Evolutionary conservation across 2,113 vertebrate genomes (phyloP).

Genomic region (Chitala chitala): DNA sequence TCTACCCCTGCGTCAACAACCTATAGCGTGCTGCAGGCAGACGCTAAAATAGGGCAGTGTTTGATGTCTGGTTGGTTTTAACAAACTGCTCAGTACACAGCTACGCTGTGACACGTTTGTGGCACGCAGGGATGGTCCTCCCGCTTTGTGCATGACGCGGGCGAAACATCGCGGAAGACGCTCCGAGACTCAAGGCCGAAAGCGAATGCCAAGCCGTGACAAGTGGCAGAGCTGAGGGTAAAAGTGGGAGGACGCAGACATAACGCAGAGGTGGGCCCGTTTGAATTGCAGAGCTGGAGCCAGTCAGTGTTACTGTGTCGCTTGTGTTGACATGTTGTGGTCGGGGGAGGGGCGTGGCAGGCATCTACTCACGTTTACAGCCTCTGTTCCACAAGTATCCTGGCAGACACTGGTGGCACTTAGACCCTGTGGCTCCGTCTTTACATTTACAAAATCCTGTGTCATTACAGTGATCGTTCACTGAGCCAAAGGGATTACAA

Average conservation of each 20-base stretch:
- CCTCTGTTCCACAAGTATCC: conserved; percentile 94
- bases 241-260: neutral
- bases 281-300: too few species aligned
- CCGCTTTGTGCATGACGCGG: neutral
- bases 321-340: too few species aligned
- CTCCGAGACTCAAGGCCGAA: too few species aligned
- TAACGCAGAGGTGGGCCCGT: too few species aligned
- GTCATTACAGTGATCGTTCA: conserved; percentile 95
- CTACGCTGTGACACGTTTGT: neutral
- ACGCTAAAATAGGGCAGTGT: conserved; percentile 9
- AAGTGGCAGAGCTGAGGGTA: too few species aligned
- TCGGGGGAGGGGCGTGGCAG: conserved; percentile 54
- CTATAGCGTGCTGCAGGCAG: conserved; percentile 1
- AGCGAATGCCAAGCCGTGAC: too few species aligned
- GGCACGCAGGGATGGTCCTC: neutral
- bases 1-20: neutral
- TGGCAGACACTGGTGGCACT: conserved; percentile 93
- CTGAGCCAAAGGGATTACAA: conserved; percentile 94
- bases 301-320: too few species aligned
- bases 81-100: neutral
- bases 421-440: conserved; percentile 87
- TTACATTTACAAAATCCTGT: conserved; percentile 99
- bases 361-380: conserved; percentile 96
- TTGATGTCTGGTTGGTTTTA: neutral
- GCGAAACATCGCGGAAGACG: too few species aligned